phyloP scores from a whole-genome alignment of 2,113 vertebrate species.

The Psettodes erumei region DNA sequence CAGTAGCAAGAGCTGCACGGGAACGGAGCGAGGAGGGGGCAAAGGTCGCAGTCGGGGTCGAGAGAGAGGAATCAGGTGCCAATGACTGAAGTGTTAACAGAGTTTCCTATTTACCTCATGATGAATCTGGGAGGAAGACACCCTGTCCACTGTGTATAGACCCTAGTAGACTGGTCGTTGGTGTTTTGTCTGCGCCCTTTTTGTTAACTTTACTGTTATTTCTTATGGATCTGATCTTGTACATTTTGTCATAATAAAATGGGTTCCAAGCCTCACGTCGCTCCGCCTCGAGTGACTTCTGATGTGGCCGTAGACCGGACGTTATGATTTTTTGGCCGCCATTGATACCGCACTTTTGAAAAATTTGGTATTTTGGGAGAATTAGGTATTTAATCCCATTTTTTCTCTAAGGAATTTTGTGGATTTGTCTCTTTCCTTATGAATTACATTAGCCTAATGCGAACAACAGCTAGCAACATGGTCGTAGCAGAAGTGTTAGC shows the following conservation, averaged over 20 bases:
- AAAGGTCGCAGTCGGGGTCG: constrained; percentile 4
- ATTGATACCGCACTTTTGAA: too few relatives aligned
- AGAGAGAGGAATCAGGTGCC: constrained; percentile 79
- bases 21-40: neutral
- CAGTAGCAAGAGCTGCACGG: constrained; percentile 40
- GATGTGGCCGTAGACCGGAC: too few relatives aligned
- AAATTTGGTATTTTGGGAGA: too few relatives aligned
- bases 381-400: too few relatives aligned
- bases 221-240: constrained; percentile 95
- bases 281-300: neutral
- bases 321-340: too few relatives aligned
- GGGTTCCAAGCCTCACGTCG: constrained; percentile 60
- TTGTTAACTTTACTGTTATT: constrained; percentile 92
- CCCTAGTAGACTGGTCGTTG: constrained; percentile 82
- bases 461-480: too few relatives aligned
- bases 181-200: constrained; percentile 85
- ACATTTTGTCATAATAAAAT: constrained; percentile 98
- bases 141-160: constrained; percentile 85
- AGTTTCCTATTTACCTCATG: constrained; percentile 83
- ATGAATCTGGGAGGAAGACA: constrained; percentile 81
- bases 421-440: too few relatives aligned
- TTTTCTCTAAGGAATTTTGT: too few relatives aligned
- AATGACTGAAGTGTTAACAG: constrained; percentile 88
- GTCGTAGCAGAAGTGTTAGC: too few relatives aligned
- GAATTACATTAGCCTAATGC: too few relatives aligned